phyloP scores from a whole-genome alignment of 2,888 invertebrate species.

The Lamellibrachia satsuma region DNA sequence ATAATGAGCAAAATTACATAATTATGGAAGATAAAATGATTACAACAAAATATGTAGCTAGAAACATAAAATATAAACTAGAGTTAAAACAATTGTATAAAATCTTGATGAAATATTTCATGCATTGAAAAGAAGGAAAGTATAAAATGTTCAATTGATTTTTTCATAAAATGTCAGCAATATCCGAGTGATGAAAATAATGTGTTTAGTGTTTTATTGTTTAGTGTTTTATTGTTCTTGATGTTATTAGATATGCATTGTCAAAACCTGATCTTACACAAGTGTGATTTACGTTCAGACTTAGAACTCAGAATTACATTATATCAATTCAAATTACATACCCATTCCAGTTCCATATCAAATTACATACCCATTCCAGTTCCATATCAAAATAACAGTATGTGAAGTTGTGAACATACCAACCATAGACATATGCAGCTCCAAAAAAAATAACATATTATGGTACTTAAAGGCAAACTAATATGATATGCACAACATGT shows the following conservation, averaged over 20 bases:
- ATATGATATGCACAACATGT: too few relatives aligned
- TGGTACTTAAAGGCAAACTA: too few relatives aligned
- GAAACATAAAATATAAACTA: neutral
- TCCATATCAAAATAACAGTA: too few relatives aligned
- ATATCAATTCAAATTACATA: too few relatives aligned
- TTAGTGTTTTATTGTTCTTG: neutral
- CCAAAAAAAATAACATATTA: too few relatives aligned
- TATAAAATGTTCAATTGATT: neutral
- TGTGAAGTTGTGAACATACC: too few relatives aligned
- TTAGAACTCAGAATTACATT: too few relatives aligned
- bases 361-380: too few relatives aligned
- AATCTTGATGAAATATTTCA: neutral
- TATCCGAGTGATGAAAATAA: neutral
- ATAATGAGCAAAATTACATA: neutral
- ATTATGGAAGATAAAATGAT: too few relatives aligned
- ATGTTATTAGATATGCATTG: neutral
- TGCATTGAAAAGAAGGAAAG: neutral
- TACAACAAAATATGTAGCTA: neutral
- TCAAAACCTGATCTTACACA: neutral
- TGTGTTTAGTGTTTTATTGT: neutral
- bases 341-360: too few relatives aligned
- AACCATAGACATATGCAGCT: too few relatives aligned
- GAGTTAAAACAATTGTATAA: neutral
- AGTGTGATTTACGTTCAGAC: too few relatives aligned
- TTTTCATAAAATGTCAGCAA: neutral